Base-by-base conservation (phyloP, 2,888 invertebrate species). In the Cerastoderma edule region DNA sequence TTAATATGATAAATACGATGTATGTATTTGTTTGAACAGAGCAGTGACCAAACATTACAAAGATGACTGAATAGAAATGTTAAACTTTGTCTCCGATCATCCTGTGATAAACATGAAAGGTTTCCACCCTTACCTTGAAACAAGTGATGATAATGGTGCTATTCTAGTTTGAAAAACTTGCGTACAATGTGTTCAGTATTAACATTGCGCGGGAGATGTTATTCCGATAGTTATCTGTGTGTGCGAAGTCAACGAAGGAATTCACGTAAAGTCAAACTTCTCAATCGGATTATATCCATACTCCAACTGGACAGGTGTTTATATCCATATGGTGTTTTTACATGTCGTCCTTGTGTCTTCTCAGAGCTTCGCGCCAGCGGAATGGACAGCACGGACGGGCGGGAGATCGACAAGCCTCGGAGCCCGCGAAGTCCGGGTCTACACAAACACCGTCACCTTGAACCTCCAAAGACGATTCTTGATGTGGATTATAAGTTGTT, bases 401-500 rank as follows among this genome's bases (percentile, higher is more conserved):
- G 71, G 44, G 67, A 81, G 63, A 16, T 72, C 50, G 68, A 80
- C 65, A 80, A 83, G 53, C 75, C 83, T 74, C 73, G 73, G 54
- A 78, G 76, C 39, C 80, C 84, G 13, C 68, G 83, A 13, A 84
- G 80, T 54, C 75, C 78, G 13, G 83, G 85, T 32, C 78, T 84
- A 48, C 82, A 85, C 76, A 81, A 78, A 28, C 84, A 84, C 66
- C 83, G 87, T 5, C 80, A 84, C n/a, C 67, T 89, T 27, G 86
- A 85, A 30, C 57, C 70, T 5, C 88, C 89, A 0, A 80, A 85
- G 48, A 82, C 84, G 4, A 85, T 89, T 48, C 77, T 87, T 28
- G 87, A 89, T 70, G 86, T 89, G 60, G 86, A 89, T 72, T 85
- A 87, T 63, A 82, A 87, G 24, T 77, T 89, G 13, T 75, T 89